Conservation (phyloP, 2,888 invertebrate genomes). For the Ischnura elegans region DNA sequence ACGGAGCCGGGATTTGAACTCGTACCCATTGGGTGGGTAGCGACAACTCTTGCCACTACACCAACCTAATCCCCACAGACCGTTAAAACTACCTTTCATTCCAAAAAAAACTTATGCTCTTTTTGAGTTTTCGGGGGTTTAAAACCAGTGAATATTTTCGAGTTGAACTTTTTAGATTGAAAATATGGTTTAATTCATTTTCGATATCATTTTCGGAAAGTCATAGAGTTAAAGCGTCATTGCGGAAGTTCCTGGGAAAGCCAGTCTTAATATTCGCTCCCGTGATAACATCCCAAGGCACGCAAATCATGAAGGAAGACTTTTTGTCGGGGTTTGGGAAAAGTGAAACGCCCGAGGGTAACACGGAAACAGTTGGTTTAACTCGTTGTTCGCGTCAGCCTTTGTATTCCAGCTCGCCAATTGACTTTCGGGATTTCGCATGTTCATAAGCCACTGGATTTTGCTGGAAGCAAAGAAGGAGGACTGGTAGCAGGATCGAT, state of each 20-base stretch:
- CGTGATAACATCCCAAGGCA: background rate
- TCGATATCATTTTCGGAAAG: too few relatives aligned
- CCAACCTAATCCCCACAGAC: too few relatives aligned
- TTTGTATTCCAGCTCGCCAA: background rate
- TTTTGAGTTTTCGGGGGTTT: too few relatives aligned
- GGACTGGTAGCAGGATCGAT: background rate
- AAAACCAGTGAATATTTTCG: too few relatives aligned
- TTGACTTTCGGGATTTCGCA: background rate
- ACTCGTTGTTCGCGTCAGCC: background rate
- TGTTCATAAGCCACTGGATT: slow-evolving; percentile 33
- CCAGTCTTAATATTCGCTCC: background rate
- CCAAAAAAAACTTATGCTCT: too few relatives aligned
- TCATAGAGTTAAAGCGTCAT: background rate
- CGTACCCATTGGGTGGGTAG: too few relatives aligned
- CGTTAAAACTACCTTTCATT: too few relatives aligned
- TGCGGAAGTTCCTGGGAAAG: background rate
- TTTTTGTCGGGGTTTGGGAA: background rate
- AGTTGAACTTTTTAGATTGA: too few relatives aligned
- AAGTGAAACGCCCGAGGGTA: background rate
- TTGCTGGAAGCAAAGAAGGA: background rate
- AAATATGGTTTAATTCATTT: too few relatives aligned
- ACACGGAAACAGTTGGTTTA: background rate
- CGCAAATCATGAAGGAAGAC: background rate
- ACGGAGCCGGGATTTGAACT: too few relatives aligned
- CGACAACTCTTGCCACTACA: too few relatives aligned